Evolutionary conservation across 2,888 invertebrate genomes (phyloP), one percentile per base, ranked within the genome.

Genomic region (Netelia virgata): DNA sequence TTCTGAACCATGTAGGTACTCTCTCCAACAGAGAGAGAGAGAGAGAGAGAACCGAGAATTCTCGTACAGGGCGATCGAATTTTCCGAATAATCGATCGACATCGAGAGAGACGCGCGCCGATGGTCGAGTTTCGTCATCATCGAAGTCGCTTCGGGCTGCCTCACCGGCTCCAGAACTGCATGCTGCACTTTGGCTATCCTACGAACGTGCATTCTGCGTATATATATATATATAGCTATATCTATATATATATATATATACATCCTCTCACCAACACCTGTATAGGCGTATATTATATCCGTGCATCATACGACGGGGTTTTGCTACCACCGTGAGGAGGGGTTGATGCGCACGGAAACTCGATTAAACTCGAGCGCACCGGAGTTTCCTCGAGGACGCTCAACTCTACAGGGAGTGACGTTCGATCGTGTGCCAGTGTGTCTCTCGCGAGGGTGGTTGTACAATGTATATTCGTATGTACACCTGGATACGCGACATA

Each of bases 291-390:
- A 47, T 47, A 14, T 47, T 55, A 18, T 18, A 57, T 43, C 66
- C 43, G 73, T 59, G 80, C 64, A 70, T 75, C 69, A 50, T 64
- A 18, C 20, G 50, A 16, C 66, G 63, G 79, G 64, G 43, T 63
- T 82, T 75, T 84, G 80, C 72, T 76, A 55, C 47, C 18, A 78
- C 73, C 50, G 18, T 11, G 28, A 20, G 66, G 72, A 63, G 72
- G 36, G 66, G 16, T 73, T 69, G 84, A 81, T 81, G 78, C 84
- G 76, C 84, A 76, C 78, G 86, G 86, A 86, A 87, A 88, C 86
- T 88, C 87, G 86, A 88, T 88, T 88, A 88, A 88, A 88, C 87
- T 88, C 86, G 66, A 84, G 85, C 50, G 84, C 78, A 84, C 28
- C 64, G 70, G 81, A 87, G 85, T 86, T 86, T 85, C 83, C 82